Conservation (phyloP, 2,888 invertebrate species). For the Germaria angustata region DNA sequence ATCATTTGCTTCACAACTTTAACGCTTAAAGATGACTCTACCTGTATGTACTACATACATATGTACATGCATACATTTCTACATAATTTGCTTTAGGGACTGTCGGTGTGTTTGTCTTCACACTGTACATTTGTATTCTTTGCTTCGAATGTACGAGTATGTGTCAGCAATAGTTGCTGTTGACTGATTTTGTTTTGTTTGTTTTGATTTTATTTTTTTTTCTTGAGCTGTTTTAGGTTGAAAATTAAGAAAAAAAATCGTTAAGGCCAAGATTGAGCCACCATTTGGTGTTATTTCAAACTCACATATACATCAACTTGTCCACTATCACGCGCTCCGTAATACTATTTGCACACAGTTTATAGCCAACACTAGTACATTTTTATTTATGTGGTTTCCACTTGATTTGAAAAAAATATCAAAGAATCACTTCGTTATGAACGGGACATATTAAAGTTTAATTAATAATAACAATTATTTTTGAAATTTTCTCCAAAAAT, state of each 20-base stretch:
- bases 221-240: neutral
- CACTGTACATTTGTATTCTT: slow-evolving; percentile 41
- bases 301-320: neutral
- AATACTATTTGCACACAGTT: neutral
- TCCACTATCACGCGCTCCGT: neutral
- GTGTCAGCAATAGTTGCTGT: neutral
- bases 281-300: slow-evolving; percentile 32
- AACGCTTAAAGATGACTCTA: slow-evolving; percentile 51
- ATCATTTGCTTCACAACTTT: slow-evolving; percentile 66
- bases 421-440: slow-evolving; percentile 34
- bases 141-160: slow-evolving; percentile 21
- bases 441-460: neutral
- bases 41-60: no score
- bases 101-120: slow-evolving; percentile 6
- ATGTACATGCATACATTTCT: neutral
- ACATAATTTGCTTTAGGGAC: slow-evolving; percentile 22
- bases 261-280: slow-evolving; percentile 64
- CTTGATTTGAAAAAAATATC: neutral
- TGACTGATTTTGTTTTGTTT: slow-evolving; percentile 35
- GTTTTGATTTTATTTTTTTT: slow-evolving; percentile 18
- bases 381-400: slow-evolving; percentile 4
- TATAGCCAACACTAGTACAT: neutral
- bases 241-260: slow-evolving; percentile 27
- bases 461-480: no score
- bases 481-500: no score